Evolutionary conservation across 2,888 invertebrate genomes (phyloP).

Genomic region (Xestia sexstrigata): DNA sequence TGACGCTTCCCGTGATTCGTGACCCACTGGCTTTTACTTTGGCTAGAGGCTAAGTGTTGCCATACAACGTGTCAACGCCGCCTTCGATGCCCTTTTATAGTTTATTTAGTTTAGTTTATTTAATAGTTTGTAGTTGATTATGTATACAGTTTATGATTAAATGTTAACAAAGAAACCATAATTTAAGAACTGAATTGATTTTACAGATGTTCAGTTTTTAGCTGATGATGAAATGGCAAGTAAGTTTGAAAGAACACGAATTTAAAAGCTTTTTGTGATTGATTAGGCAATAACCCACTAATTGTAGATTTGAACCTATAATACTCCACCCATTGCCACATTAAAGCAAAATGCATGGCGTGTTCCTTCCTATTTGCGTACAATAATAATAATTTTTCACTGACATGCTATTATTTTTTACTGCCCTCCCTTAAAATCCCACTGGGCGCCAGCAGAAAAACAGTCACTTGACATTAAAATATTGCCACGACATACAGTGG

Average conservation of each 20-base stretch:
- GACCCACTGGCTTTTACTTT: no score
- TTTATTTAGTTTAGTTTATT: no score
- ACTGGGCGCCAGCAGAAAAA: not conserved
- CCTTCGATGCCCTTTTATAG: no score
- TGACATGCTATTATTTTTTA: not conserved
- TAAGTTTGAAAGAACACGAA: conserved; percentile 59
- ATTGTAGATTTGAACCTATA: not conserved
- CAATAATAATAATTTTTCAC: not conserved
- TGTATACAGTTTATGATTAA: no score
- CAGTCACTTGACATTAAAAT: not conserved
- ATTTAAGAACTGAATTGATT: conserved; percentile 22
- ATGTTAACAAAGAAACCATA: not conserved
- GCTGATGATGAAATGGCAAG: conserved; percentile 70
- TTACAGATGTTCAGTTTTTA: conserved; percentile 64
- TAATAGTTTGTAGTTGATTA: no score
- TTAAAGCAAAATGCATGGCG: not conserved
- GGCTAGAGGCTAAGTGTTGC: no score
- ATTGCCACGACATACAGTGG: not conserved
- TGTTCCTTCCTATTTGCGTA: not conserved
- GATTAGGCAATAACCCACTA: not conserved
- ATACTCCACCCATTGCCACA: not conserved
- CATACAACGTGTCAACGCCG: no score
- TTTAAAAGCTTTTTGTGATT: not conserved
- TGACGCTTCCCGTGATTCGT: no score
- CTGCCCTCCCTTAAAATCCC: not conserved